A percentile compares a stretch with the other conserved stretches of the same genome.
phyloP scores from a whole-genome alignment of 2,113 vertebrate species.

The Pithys albifrons region DNA sequence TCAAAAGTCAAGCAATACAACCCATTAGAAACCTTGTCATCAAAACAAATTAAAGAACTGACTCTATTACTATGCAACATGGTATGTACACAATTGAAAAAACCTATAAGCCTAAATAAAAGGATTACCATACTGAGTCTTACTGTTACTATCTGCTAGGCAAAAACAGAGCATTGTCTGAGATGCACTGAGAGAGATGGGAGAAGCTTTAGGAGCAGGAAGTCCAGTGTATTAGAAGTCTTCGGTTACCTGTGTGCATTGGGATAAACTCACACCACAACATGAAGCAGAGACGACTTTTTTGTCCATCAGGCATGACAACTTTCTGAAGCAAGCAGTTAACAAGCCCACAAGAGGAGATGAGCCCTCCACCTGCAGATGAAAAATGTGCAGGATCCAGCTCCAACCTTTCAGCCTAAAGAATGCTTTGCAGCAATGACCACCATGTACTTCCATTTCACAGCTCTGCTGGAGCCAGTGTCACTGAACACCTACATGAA shows the following conservation, averaged over 20 bases:
- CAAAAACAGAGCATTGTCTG: neutral
- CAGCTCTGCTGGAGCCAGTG: neutral
- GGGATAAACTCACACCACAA: neutral
- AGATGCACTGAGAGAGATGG: neutral
- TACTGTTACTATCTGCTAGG: neutral
- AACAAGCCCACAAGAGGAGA: neutral
- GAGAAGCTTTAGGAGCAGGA: neutral
- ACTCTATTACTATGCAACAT: neutral
- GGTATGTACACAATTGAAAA: neutral
- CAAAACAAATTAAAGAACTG: neutral
- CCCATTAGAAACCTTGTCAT: neutral
- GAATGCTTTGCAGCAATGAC: neutral
- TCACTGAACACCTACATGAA: neutral
- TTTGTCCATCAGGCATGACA: neutral
- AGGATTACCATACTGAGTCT: neutral
- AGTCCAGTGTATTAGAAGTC: neutral
- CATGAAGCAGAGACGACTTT: neutral
- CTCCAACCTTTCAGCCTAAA: neutral
- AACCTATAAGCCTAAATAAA: neutral
- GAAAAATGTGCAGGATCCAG: neutral
- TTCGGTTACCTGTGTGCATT: neutral
- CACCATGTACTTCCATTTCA: neutral
- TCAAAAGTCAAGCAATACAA: fast-evolving
- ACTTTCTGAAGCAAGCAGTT: neutral
- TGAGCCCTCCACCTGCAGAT: neutral